Base-by-base conservation (phyloP, 2,888 invertebrate species). In the Netelia melanura region DNA sequence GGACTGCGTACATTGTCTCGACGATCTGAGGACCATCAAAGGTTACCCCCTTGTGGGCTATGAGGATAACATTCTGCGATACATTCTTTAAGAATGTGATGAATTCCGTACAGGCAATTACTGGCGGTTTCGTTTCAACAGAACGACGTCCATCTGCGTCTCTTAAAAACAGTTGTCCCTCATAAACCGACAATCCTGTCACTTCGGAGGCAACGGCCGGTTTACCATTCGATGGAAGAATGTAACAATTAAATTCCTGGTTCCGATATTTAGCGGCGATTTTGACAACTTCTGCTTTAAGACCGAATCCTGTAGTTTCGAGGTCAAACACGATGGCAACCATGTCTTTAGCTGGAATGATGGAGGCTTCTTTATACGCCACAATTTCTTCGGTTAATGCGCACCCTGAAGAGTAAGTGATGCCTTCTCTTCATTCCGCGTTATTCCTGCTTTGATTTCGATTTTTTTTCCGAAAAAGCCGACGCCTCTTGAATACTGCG, bases 261-360 rank as follows among this genome's bases (percentile, higher is more conserved):
- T 56, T 44, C 3, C 17, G 17, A 65, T 43, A 74, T 65, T 54
- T 74, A 11, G 74, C 74, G 9, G 81, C 74, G 38, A 81, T 81
- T 81, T 81, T 67, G 23, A 74, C 23, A n/a, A 81, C 65, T 65
- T 81, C 81, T 17, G 81, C 74, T 23, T 30, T 23, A 6, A 21
- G 23, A 25, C 74, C 74, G 56, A 81, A 74, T 14, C 81, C 81
- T 30, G 81, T 65, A 64, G 81, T 67, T 38, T 81, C 81, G n/a
- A 81, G 74, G 65, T 74, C 74, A 25, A 81, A 74, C n/a, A 81
- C 21, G 21, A 76, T 44, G 6, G 74, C 52, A 30, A n/a, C 56
- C 67, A 54, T 68, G 14, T 77, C 56, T 30, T 58, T 44, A 5
- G 58, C 30, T 21, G 67, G 17, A 56, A 23, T 38, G 58, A 77